Evolutionary conservation across 2,888 invertebrate species (phyloP), one percentile per base, ranked within the genome.

Genomic region (Bombylius discolor): DNA sequence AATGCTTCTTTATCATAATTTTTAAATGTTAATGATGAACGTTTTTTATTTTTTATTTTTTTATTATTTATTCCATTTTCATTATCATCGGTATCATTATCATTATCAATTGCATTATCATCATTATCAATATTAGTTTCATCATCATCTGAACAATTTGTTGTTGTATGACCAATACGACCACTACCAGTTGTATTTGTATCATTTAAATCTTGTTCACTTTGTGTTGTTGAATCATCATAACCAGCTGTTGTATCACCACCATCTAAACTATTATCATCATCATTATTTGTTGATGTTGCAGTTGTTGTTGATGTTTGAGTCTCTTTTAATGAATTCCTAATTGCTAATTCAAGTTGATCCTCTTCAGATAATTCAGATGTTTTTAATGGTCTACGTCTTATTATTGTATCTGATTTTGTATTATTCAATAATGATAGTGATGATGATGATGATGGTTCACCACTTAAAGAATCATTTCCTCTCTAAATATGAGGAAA

Each of bases 271-370:
- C 23, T 48, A 13, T 51, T 48, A 32, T 32, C 47, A n/a, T 45
- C 46, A n/a, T 39, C 51, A 44, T 48, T 44, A 11, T 34, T 47
- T 4, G 12, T 14, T 12, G 11, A 6, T 12, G 36, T 5, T 32
- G 42, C 39, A 23, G 7, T 48, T 7, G 5, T 9, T 12, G 12
- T 31, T 42, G 7, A 7, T 47, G 44, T 33, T 23, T 36, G 34
- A 2, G 55, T 70, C 52, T 72, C 73, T n/a, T 66, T 61, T 60
- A 73, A 68, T n/a, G 73, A 73, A 64, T 73, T 73, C 45, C 68
- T 68, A n/a, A 73, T 72, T 32, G 73, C 73, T 47, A 73, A 51
- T 48, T 64, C 66, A 33, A 73, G 62, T 63, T 73, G 73, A 53
- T 73, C 72, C 49, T 73, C 71, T 60, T 73, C 73, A 11, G 67